phyloP scores from a whole-genome alignment of 2,888 invertebrate genomes.

The Drosophila vallismaia region DNA sequence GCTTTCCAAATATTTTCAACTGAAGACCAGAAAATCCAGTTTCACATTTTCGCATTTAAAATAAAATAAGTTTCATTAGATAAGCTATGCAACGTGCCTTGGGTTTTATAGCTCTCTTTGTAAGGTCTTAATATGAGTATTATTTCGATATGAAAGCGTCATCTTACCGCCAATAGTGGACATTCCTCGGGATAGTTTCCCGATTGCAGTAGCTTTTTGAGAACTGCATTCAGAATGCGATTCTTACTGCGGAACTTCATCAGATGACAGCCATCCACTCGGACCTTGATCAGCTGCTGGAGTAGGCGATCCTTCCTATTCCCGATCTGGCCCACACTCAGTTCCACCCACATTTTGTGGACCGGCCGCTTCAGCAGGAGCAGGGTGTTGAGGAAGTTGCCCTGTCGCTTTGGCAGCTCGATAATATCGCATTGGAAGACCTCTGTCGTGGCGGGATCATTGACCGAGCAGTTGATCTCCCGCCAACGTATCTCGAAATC shows the following conservation, averaged over 20 bases:
- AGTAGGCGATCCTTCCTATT: conserved; percentile 9
- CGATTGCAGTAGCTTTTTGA: conserved; percentile 41
- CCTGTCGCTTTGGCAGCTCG: conserved; percentile 49
- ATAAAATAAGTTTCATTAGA: too few species aligned
- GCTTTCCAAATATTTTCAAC: conserved; percentile 5
- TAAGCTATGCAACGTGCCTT: conserved; percentile 3
- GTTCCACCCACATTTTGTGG: conserved; percentile 34
- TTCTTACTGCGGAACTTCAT: conserved; percentile 37
- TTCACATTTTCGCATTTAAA: not conserved
- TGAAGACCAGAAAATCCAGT: not conserved
- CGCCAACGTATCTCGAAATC: conserved; percentile 46
- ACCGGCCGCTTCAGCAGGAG: conserved; percentile 23
- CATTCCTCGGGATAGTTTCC: conserved; percentile 43
- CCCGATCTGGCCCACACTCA: conserved; percentile 29
- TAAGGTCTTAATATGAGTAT: not conserved
- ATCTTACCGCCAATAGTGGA: conserved; percentile 43
- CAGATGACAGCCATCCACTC: conserved; percentile 41
- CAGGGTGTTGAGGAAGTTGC: conserved; percentile 50
- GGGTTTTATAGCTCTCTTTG: conserved; percentile 1
- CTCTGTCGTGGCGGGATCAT: conserved; percentile 51
- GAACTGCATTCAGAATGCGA: conserved; percentile 39
- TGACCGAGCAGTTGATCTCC: conserved; percentile 49
- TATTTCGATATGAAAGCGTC: not conserved
- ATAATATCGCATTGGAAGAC: conserved; percentile 49
- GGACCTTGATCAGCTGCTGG: conserved; percentile 32